Conservation (phyloP, 2,888 invertebrate species). For the Drosophila pseudotakahashii region DNA sequence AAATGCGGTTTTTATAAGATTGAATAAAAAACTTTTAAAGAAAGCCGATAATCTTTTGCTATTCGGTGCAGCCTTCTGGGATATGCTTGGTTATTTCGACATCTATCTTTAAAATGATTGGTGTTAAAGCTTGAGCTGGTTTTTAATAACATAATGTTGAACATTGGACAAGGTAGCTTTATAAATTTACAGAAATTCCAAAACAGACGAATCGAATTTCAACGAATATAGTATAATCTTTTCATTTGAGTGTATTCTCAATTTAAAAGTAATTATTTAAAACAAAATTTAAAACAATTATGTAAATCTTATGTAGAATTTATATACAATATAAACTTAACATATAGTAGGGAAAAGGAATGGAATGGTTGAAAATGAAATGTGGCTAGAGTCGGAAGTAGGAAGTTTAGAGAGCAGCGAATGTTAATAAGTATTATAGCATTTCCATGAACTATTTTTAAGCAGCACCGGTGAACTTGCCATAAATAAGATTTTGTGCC, state of each 20-base stretch:
- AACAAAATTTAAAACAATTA: slow-evolving; percentile 11
- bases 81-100: background rate
- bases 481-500: slow-evolving; percentile 4
- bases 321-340: slow-evolving; percentile 29
- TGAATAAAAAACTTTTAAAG: slow-evolving; percentile 16
- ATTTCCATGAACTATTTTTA: background rate
- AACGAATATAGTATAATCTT: background rate
- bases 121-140: slow-evolving; percentile 4
- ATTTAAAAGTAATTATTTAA: background rate
- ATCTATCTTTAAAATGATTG: background rate
- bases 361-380: slow-evolving; percentile 29
- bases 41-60: background rate
- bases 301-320: slow-evolving; percentile 4
- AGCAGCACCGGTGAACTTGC: background rate
- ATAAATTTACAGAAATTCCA: too few species aligned
- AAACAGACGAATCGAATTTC: background rate
- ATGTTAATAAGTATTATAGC: background rate
- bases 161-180: background rate
- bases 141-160: background rate
- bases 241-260: background rate
- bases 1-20: slow-evolving; percentile 53
- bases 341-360: slow-evolving; percentile 23
- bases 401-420: slow-evolving; percentile 11
- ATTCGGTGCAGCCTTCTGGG: slow-evolving; percentile 8
- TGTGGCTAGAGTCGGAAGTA: slow-evolving; percentile 1